phyloP scores from a whole-genome alignment of 2,888 invertebrate genomes.

The Epicampocera succincta region DNA sequence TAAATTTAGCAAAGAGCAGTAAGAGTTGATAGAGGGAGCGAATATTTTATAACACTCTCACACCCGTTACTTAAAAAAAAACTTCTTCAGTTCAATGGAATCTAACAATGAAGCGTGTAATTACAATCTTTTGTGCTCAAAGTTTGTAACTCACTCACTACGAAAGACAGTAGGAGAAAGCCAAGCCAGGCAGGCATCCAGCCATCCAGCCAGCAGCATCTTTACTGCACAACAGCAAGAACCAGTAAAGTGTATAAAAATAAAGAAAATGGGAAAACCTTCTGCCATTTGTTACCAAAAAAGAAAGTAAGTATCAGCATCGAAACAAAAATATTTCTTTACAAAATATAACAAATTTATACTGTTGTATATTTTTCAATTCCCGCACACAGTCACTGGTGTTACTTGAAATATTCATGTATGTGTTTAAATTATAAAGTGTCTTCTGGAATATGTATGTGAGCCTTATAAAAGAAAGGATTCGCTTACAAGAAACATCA shows the following conservation, averaged over 20 bases:
- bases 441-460: slow-evolving; percentile 56
- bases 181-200: slow-evolving; percentile 34
- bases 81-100: slow-evolving; percentile 44
- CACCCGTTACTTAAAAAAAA: neutral
- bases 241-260: slow-evolving; percentile 8
- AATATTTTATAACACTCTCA: slow-evolving; percentile 29
- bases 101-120: slow-evolving; percentile 81
- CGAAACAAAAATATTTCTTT: slow-evolving; percentile 40
- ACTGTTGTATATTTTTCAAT: slow-evolving; percentile 34
- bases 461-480: slow-evolving; percentile 60
- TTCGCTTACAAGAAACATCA: slow-evolving; percentile 42
- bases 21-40: slow-evolving; percentile 32
- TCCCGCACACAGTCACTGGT: slow-evolving; percentile 37
- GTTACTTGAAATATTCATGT: slow-evolving; percentile 44
- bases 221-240: slow-evolving; percentile 9
- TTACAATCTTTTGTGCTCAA: slow-evolving; percentile 78
- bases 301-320: slow-evolving; percentile 12
- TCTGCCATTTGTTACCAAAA: slow-evolving; percentile 62
- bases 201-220: slow-evolving; percentile 35
- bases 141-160: slow-evolving; percentile 65
- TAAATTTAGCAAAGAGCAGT: slow-evolving; percentile 24
- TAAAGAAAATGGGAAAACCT: slow-evolving; percentile 45
- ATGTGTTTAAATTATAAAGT: slow-evolving; percentile 37
- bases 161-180: slow-evolving; percentile 56
- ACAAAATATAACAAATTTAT: slow-evolving; percentile 21